Evolutionary conservation across 1,140 invertebrate species (phyloP), one percentile per base, ranked within the genome.

Genomic region (Epicauta chinensis): DNA sequence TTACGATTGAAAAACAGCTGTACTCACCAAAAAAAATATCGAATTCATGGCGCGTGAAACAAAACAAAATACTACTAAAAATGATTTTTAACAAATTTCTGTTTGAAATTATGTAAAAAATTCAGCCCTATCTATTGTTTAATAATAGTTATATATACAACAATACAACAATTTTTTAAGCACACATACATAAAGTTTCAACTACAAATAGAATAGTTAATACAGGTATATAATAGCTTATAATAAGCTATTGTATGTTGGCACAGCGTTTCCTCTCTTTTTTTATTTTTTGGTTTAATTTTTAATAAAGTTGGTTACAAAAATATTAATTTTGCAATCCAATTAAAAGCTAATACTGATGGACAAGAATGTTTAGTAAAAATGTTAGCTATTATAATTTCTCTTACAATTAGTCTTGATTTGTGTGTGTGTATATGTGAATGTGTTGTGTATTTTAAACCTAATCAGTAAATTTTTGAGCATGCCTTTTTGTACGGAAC

Each of bases 31-130:
- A n/a, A n/a, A n/a, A n/a, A 7, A 46, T 55, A 63, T 61, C 59
- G 59, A 58, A 68, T 64, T 68, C 68, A 71, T 68, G 58, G 73
- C 73, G 71, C 74, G 71, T 71, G 75, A 75, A 73, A 71, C 61
- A 72, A 74, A 72, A 56, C 23, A 44, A 56, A 54, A 34, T n/a
- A 40, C 35, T 38, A 49, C 29, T 36, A 36, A 40, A 31, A 40
- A 49, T 49, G 46, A 49, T 49, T 12, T 34, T 34, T n/a, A 34
- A 12, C 3, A 9, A 12, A 34, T n/a, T n/a, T 9, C 12, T 5
- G 11, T 12, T 4, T 34, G 10, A 9, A 34, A 12, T 12, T 34
- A 10, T 7, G 32, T 12, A 34, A 6, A 9, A 34, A n/a, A n/a
- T 34, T n/a, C 6, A n/a, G 32, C 32, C 3, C 12, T 34, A 34